Conservation (phyloP, 2,888 invertebrate genomes). For the Parapristionchus giblindavisi region DNA sequence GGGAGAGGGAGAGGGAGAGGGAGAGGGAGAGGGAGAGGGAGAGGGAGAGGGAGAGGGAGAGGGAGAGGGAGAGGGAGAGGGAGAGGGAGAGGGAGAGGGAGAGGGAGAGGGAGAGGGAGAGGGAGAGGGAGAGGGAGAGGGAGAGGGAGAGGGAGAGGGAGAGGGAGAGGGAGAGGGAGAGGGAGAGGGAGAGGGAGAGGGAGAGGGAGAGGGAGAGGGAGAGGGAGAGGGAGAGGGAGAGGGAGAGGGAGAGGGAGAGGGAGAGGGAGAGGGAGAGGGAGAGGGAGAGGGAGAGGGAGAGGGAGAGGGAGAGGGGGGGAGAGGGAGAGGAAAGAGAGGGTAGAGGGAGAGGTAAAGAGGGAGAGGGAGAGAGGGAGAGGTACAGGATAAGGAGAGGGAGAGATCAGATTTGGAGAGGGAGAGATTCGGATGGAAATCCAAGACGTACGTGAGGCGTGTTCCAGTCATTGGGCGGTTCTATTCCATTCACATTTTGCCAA, state of each 20-base stretch:
- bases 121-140: constrained; percentile 12
- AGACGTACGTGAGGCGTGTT: too few species aligned
- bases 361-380: too few species aligned
- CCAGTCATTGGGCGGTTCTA: too few species aligned
- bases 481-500: too few species aligned
- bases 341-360: not conserved
- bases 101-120: not conserved
- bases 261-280: too few species aligned
- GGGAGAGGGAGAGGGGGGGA: too few species aligned
- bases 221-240: not conserved
- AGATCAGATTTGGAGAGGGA: too few species aligned
- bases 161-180: not conserved
- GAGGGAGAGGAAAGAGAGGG: not conserved
- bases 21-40: not conserved
- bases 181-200: not conserved
- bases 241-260: not conserved
- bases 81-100: constrained; percentile 7
- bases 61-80: not conserved
- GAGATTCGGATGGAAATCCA: too few species aligned
- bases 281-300: too few species aligned
- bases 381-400: not conserved
- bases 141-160: not conserved
- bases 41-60: not conserved
- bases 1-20: not conserved
- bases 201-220: not conserved